Conservation (phyloP, 37 sponge, comb jelly and placozoan genomes). For the Crambe crambe region DNA sequence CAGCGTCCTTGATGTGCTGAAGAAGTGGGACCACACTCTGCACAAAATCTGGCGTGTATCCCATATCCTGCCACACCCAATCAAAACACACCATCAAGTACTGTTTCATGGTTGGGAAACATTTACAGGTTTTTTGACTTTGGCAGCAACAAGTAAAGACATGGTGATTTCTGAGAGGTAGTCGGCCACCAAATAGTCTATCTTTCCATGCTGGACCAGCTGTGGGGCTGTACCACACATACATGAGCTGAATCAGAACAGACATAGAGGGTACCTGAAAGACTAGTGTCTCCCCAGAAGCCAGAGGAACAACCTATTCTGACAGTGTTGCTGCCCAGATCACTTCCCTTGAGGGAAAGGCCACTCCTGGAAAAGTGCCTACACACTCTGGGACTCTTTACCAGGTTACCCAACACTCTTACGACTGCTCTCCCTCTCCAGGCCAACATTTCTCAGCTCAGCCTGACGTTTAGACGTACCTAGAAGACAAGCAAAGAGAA, state of each 20-base stretch:
- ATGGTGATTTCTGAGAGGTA: constrained; percentile 98
- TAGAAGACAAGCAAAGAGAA: too few relatives aligned
- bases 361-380: neutral
- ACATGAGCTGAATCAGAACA: neutral
- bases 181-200: constrained; percentile 91
- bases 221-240: constrained; percentile 64
- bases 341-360: neutral
- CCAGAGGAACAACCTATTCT: constrained; percentile 96
- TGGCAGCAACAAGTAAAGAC: constrained; percentile 87
- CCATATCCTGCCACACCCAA: constrained; percentile 61
- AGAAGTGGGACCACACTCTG: constrained; percentile 58
- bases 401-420: too few relatives aligned
- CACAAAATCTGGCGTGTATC: constrained; percentile 83
- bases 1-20: constrained; percentile 67
- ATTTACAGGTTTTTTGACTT: constrained; percentile 63
- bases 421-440: too few relatives aligned
- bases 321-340: constrained; percentile 45
- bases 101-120: neutral
- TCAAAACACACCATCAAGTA: neutral
- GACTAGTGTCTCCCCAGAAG: constrained; percentile 94
- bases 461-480: too few relatives aligned
- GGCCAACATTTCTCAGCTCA: too few relatives aligned
- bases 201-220: constrained; percentile 77
- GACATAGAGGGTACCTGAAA: constrained; percentile 43
- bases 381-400: constrained; percentile 3